Evolutionary conservation across 2,797 vertebrate species (phyloP).

Genomic region (Saguinus oedipus): DNA sequence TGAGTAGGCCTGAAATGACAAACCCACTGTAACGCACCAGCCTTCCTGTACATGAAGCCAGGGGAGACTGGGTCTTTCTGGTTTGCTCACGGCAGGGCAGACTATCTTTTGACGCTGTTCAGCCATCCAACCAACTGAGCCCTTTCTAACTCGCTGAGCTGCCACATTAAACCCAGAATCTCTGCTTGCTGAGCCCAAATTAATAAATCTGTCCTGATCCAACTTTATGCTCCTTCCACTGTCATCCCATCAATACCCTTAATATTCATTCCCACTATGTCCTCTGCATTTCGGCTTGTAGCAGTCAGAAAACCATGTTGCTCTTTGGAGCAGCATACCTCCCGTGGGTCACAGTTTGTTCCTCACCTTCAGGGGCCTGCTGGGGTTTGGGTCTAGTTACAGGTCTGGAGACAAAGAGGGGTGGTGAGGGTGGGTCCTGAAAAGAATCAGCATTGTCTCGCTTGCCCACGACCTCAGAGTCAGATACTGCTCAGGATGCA

Average conservation of each 20-base stretch:
- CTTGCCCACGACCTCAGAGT: background rate
- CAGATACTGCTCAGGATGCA: background rate
- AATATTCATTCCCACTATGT: no score
- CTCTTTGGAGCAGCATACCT: background rate
- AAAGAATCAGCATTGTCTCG: background rate
- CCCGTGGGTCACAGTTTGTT: background rate
- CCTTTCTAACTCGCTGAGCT: background rate
- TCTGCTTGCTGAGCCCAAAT: background rate
- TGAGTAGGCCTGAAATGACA: background rate
- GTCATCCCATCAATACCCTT: no score
- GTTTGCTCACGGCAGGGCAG: background rate
- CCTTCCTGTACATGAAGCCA: background rate
- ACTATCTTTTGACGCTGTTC: background rate
- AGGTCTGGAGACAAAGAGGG: background rate
- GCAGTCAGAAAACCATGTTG: background rate
- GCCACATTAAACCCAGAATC: no score
- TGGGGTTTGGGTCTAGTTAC: background rate
- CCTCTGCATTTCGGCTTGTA: background rate
- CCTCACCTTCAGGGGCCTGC: no score
- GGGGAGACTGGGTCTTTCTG: background rate
- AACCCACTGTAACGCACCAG: background rate
- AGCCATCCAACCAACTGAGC: background rate
- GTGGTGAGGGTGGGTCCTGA: background rate
- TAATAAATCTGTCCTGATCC: background rate
- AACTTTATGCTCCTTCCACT: background rate